Evolutionary conservation across 2,113 vertebrate genomes (phyloP).

Genomic region (Uria aalge): DNA sequence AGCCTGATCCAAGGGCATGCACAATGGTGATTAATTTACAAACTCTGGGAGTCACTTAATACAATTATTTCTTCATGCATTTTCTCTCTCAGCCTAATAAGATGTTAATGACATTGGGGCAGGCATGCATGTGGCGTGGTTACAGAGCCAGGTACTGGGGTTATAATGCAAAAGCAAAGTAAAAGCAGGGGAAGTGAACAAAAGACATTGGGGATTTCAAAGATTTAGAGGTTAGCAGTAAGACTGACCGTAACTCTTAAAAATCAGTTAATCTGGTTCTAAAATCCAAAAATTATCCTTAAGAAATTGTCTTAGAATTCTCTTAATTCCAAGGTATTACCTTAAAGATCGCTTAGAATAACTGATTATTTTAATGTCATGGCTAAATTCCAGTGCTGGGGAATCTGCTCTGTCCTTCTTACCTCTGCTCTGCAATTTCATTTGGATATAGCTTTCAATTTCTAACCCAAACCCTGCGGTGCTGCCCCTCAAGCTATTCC

Average conservation of each 20-base stretch:
- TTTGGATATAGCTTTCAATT: neutral
- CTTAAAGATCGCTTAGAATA: neutral
- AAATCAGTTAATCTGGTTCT: neutral
- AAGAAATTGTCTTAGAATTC: neutral
- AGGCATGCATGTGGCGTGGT: neutral
- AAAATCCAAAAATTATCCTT: neutral
- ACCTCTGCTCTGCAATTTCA: neutral
- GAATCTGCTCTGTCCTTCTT: neutral
- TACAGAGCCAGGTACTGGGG: neutral
- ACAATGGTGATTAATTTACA: constrained; percentile 73
- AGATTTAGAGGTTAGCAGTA: neutral
- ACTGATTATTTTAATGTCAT: neutral
- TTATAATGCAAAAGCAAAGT: neutral
- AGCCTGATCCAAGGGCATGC: constrained; percentile 57
- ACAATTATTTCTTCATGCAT: constrained; percentile 66
- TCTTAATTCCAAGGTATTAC: neutral
- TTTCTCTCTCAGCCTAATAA: constrained; percentile 63
- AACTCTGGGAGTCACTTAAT: constrained; percentile 62
- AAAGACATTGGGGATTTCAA: neutral
- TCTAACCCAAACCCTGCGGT: neutral
- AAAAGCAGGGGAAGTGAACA: neutral
- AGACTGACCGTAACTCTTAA: neutral
- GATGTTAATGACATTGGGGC: constrained; percentile 50
- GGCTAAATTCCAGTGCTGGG: neutral
- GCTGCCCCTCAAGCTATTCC: neutral